Conservation (phyloP, 2,797 vertebrate genomes). For the Acrocephalus scirpaceus region DNA sequence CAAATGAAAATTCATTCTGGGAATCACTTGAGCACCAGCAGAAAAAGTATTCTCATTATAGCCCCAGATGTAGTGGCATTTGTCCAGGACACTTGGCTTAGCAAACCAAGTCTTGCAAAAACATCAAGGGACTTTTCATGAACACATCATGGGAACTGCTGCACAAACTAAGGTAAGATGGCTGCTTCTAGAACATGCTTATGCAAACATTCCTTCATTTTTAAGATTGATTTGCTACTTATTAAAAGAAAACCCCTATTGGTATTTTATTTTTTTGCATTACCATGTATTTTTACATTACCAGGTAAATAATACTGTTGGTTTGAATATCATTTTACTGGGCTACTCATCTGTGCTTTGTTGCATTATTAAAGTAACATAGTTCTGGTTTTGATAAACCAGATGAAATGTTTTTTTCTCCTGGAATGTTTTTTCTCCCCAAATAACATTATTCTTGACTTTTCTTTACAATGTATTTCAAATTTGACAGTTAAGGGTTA, state of each 20-base stretch:
- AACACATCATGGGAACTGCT: not conserved
- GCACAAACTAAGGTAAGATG: not conserved
- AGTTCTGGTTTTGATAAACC: not conserved
- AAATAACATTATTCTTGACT: not conserved
- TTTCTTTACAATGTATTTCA: not conserved
- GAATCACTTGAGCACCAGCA: conserved; percentile 8
- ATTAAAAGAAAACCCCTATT: not conserved
- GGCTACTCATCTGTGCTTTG: not conserved
- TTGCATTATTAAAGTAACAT: not conserved
- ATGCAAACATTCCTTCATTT: not conserved
- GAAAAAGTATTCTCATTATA: not conserved
- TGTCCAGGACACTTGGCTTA: not conserved
- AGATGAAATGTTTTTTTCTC: too few relatives aligned
- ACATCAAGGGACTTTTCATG: not conserved
- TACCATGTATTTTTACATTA: not conserved
- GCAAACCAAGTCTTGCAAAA: not conserved
- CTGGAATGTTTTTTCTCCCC: not conserved
- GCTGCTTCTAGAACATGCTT: not conserved
- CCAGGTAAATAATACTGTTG: conserved; percentile 23
- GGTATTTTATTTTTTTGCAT: not conserved
- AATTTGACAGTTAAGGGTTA: not conserved
- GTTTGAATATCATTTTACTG: conserved; percentile 33
- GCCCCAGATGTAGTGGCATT: conserved; percentile 6
- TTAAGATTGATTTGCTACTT: not conserved
- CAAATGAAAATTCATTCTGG: conserved; percentile 1